Conservation (phyloP, 53 echinoderm and acorn worm species). For the Luidia sarsii region DNA sequence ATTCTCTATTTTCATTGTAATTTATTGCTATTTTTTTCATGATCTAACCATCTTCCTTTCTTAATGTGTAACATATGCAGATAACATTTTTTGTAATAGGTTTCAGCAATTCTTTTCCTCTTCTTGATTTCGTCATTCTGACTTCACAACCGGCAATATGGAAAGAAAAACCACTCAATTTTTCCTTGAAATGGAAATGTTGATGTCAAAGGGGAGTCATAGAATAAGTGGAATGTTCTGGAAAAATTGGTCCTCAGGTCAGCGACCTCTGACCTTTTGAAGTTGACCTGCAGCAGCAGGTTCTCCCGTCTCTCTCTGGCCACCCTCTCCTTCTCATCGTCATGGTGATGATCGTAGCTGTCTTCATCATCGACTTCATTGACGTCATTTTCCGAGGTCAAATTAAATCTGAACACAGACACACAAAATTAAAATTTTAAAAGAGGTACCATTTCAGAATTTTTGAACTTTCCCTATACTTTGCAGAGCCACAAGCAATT, state of each 20-base stretch:
- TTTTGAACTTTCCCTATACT: neutral
- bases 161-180: no score
- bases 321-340: constrained; percentile 48
- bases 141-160: no score
- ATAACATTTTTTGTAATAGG: no score
- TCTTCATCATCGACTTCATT: constrained; percentile 60
- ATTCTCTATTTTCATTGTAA: no score
- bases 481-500: neutral
- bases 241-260: neutral
- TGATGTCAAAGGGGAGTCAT: no score
- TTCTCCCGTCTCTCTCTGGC: constrained; percentile 57
- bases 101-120: no score
- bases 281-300: constrained; percentile 76
- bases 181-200: no score
- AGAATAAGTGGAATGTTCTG: no score
- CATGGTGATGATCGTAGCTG: constrained; percentile 25
- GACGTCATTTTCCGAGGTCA: constrained; percentile 77
- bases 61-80: no score
- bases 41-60: no score
- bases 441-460: neutral
- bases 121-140: no score
- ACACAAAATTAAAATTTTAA: neutral
- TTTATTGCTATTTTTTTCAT: no score
- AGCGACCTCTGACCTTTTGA: constrained; percentile 69
- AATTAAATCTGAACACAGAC: constrained; percentile 69